A percentile compares a stretch with the other conserved stretches of the same genome.
These are phyloP conservation scores for Uria aalge DNA, from an alignment of 2,113 vertebrate genomes.

Conservation along the genomic window DNA sequence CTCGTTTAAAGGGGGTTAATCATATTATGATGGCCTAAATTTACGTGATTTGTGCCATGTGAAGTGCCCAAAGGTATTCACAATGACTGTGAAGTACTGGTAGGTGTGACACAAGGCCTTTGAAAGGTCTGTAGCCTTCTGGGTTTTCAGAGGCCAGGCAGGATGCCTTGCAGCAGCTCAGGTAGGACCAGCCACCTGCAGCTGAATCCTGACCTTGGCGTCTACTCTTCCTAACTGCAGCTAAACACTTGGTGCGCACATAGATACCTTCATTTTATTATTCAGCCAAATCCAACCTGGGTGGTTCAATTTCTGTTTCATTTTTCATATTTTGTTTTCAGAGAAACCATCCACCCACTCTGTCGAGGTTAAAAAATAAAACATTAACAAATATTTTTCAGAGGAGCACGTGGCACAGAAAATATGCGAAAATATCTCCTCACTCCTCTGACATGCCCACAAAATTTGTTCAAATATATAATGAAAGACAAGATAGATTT, in stretches of 20 bases:
- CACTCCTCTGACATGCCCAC: neutral
- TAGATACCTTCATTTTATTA: neutral
- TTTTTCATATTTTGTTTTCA: neutral
- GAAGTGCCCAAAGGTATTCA: neutral
- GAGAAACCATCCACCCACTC: neutral
- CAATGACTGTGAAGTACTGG: neutral
- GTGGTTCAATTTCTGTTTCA: neutral
- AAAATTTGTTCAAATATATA: neutral
- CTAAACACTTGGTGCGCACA: fast-evolving
- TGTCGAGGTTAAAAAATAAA: neutral
- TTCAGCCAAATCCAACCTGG: neutral
- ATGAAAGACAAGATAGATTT: neutral
- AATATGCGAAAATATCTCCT: neutral
- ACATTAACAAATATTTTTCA: neutral
- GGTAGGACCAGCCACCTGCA: neutral
- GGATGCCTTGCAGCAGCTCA: neutral
- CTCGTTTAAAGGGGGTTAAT: neutral
- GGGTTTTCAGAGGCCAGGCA: neutral
- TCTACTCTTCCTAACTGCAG: neutral
- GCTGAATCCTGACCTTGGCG: neutral
- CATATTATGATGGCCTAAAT: neutral
- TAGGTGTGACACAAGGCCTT: neutral
- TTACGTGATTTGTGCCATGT: neutral
- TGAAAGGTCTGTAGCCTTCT: neutral
- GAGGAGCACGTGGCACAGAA: neutral